These are phyloP conservation scores for Sipha maydis DNA, from an alignment of 2,888 invertebrate genomes.

Conservation along the genomic window DNA sequence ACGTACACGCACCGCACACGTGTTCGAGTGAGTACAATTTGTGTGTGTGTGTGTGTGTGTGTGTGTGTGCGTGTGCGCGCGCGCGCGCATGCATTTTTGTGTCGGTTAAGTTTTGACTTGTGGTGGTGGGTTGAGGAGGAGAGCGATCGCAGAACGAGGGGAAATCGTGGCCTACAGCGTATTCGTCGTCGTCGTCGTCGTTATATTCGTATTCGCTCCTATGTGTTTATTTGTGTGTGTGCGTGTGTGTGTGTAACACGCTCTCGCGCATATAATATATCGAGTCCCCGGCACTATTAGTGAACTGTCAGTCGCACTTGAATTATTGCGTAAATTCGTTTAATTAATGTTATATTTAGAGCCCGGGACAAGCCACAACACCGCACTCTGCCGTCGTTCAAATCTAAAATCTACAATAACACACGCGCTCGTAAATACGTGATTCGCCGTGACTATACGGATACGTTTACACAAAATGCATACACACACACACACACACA, in stretches of 20 bases:
- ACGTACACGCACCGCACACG: background rate
- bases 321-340: conserved; percentile 61
- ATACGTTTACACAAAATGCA: background rate
- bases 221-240: background rate
- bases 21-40: too few species aligned
- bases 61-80: background rate
- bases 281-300: conserved; percentile 58
- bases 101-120: conserved; percentile 46
- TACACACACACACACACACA: background rate
- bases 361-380: conserved; percentile 54
- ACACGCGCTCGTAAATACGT: background rate
- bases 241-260: background rate
- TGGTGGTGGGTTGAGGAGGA: background rate
- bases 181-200: conserved; percentile 16
- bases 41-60: background rate
- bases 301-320: conserved; percentile 62
- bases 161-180: conserved; percentile 25
- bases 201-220: background rate
- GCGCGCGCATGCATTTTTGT: conserved; percentile 13
- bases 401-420: conserved; percentile 60
- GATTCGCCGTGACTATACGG: background rate
- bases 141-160: background rate
- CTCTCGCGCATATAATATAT: conserved; percentile 12
- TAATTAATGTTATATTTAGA: conserved; percentile 61
- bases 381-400: conserved; percentile 19